phyloP scores from a whole-genome alignment of 1,140 invertebrate genomes.

The Pogonognathellus flavescens region DNA sequence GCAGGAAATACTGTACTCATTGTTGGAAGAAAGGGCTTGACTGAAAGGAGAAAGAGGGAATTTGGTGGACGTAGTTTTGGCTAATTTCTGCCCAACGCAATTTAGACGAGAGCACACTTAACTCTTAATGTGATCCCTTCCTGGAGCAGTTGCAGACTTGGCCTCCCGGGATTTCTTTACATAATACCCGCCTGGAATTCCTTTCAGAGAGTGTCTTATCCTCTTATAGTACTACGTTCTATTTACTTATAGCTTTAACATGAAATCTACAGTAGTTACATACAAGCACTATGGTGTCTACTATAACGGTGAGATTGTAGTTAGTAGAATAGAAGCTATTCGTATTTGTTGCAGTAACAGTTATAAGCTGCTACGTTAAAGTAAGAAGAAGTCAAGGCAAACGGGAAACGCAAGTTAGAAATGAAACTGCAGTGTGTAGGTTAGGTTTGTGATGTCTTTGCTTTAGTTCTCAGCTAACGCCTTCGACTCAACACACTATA shows the following conservation, averaged over 20 bases:
- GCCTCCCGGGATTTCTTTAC: constrained; percentile 51
- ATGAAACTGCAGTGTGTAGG: not conserved
- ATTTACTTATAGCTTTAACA: not conserved
- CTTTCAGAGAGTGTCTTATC: constrained; percentile 19
- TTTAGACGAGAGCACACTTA: constrained; percentile 46
- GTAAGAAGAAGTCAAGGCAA: not conserved
- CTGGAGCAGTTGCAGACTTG: constrained; percentile 25
- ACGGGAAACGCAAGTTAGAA: not conserved
- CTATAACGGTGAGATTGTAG: not conserved
- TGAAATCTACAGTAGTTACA: not conserved
- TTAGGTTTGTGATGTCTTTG: not conserved
- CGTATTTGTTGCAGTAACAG: not conserved
- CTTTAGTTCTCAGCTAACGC: constrained; percentile 8
- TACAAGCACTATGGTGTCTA: not conserved
- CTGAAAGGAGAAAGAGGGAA: constrained; percentile 14
- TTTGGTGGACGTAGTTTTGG: constrained; percentile 43
- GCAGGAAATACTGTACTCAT: constrained; percentile 5
- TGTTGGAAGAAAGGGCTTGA: not conserved
- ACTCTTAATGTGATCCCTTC: constrained; percentile 55
- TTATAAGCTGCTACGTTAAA: not conserved
- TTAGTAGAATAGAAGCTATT: no score
- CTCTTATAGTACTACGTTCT: constrained; percentile 32
- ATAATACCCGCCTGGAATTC: constrained; percentile 52
- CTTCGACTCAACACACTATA: not conserved
- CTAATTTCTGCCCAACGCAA: constrained; percentile 55